Evolutionary conservation across 2,797 vertebrate species (phyloP).

Genomic region (Leptatherina wallacei): DNA sequence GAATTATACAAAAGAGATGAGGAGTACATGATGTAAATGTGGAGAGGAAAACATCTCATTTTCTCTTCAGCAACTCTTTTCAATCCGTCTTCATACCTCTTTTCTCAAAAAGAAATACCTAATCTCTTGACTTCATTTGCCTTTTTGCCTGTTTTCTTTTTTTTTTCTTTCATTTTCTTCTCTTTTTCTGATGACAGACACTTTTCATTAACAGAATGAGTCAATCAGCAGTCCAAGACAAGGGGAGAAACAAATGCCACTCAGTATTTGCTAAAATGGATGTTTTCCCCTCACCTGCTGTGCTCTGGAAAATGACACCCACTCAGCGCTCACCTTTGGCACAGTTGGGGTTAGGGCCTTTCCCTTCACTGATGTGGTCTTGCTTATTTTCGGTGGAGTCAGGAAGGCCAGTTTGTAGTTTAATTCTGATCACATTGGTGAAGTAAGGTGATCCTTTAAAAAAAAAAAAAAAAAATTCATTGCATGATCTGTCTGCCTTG

Average conservation of each 20-base stretch:
- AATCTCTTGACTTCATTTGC: neutral
- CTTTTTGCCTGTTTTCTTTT: neutral
- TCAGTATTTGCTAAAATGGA: constrained; percentile 62
- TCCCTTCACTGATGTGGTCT: constrained; percentile 31
- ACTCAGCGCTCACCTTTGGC: constrained; percentile 39
- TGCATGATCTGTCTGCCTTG: constrained; percentile 2
- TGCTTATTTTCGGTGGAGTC: constrained; percentile 38
- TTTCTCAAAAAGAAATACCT: neutral
- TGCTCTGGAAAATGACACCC: constrained; percentile 56
- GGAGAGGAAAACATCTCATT: neutral
- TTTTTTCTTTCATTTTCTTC: constrained; percentile 17
- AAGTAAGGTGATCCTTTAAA: neutral
- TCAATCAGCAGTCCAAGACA: constrained; percentile 39
- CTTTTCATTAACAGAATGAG: constrained; percentile 53
- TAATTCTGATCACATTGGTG: constrained; percentile 7
- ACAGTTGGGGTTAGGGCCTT: constrained; percentile 22
- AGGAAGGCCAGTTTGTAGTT: constrained; percentile 14
- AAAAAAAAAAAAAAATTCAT: constrained; percentile 21
- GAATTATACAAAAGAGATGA: neutral
- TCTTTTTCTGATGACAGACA: constrained; percentile 36
- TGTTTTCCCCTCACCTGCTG: constrained; percentile 30
- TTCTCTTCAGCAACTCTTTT: neutral
- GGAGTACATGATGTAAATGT: neutral
- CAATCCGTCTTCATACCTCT: neutral
- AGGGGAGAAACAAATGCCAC: constrained; percentile 30